Percentiles rank a stretch among this genome's conserved stretches.
Evolutionary conservation across 2,113 vertebrate species (phyloP).

Genomic region (Lophotis ruficrista): DNA sequence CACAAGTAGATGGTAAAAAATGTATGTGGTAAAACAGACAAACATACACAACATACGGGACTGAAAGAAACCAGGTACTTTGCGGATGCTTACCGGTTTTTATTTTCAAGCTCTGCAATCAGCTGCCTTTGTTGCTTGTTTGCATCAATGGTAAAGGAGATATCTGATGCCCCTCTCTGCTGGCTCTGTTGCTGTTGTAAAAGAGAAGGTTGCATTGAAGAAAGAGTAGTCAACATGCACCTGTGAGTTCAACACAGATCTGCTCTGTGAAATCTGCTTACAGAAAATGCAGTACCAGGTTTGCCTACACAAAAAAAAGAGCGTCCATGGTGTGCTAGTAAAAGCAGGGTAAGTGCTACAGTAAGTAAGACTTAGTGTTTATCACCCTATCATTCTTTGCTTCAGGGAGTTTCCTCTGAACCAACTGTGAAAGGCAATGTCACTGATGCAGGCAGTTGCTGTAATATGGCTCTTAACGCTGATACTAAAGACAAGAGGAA

Average conservation of each 20-base stretch:
- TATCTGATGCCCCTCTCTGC: constrained; percentile 89
- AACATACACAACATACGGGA: background rate
- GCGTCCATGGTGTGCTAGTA: background rate
- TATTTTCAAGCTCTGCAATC: constrained; percentile 97
- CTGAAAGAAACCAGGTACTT: background rate
- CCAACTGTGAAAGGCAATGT: background rate
- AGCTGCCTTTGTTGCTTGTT: constrained; percentile 97
- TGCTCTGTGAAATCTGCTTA: background rate
- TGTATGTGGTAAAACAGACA: background rate
- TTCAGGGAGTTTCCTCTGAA: background rate
- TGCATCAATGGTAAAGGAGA: constrained; percentile 92
- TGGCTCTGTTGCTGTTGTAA: constrained; percentile 85
- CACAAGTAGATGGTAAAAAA: background rate
- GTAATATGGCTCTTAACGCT: background rate
- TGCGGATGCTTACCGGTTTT: constrained; percentile 86
- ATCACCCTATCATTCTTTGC: background rate
- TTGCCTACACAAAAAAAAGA: background rate
- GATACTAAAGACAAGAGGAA: background rate
- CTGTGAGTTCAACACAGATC: background rate
- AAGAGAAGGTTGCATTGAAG: constrained; percentile 26
- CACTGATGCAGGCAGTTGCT: background rate
- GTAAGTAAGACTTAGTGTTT: constrained; percentile 18
- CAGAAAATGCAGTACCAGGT: background rate
- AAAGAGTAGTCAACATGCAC: background rate
- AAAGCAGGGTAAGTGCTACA: background rate